phyloP scores from a whole-genome alignment of 2,888 invertebrate genomes.

The Nephrotoma flavescens region DNA sequence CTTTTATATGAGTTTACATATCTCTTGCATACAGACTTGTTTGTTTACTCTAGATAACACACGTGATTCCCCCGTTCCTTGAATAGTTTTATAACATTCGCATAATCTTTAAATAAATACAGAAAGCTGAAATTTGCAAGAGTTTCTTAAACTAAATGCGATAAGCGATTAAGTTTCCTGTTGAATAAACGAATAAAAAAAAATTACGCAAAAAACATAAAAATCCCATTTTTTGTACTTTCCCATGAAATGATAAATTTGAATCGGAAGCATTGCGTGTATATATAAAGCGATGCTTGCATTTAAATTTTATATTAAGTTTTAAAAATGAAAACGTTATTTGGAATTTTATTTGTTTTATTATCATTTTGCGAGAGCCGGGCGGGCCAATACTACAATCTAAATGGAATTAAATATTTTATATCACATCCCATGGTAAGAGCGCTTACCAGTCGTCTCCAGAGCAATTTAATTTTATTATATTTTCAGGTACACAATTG shows the following conservation, averaged over 20 bases:
- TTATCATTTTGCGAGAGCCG: background rate
- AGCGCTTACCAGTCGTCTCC: no score
- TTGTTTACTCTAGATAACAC: background rate
- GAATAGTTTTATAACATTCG: background rate
- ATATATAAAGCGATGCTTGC: background rate
- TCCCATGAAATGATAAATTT: background rate
- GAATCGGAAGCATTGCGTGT: background rate
- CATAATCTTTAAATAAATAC: background rate
- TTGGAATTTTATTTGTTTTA: background rate
- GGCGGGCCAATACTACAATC: background rate
- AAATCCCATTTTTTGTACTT: background rate
- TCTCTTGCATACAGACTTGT: background rate
- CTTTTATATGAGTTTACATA: background rate
- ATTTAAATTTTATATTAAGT: background rate
- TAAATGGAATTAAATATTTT: background rate
- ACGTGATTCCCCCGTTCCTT: background rate
- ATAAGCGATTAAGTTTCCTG: background rate
- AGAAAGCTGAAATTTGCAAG: background rate
- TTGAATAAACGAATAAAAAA: background rate
- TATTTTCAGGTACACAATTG: background rate
- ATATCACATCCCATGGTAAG: background rate
- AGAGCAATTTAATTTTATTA: no score
- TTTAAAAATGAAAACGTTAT: background rate
- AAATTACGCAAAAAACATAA: background rate
- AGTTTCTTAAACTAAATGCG: background rate